Evolutionary conservation across 1,140 invertebrate species (phyloP).

Genomic region (Mactra quadrangularis): DNA sequence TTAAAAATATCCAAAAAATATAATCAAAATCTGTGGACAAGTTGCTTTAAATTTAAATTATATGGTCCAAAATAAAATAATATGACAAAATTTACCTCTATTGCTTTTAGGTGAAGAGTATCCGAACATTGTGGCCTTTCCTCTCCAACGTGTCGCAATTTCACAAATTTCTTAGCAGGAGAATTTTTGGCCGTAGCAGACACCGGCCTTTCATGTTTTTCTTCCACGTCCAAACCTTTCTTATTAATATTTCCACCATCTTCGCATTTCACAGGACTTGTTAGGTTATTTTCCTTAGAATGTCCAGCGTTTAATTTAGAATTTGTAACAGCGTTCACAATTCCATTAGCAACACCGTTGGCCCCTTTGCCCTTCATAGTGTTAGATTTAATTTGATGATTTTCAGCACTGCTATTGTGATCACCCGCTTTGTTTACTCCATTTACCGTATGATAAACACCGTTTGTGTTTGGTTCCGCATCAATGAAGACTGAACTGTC

Average conservation of each 20-base stretch:
- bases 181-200: conserved; percentile 55
- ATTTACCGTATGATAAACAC: background rate
- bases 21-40: too few species aligned
- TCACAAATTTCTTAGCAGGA: conserved; percentile 72
- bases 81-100: conserved; percentile 66
- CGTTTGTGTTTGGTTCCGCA: background rate
- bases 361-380: background rate
- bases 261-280: background rate
- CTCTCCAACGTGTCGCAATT: conserved; percentile 73
- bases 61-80: too few species aligned
- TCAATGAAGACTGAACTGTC: background rate
- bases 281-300: background rate
- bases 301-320: background rate
- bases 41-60: too few species aligned
- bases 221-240: conserved; percentile 41
- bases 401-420: too few species aligned
- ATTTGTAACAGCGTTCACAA: background rate
- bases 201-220: conserved; percentile 46
- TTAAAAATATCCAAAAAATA: too few species aligned
- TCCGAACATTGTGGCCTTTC: conserved; percentile 72
- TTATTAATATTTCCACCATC: background rate
- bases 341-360: background rate
- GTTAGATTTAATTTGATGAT: background rate
- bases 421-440: background rate
- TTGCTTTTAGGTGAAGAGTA: conserved; percentile 73